Evolutionary conservation across 2,888 invertebrate genomes (phyloP).

Genomic region (Polylopha cassiicola): DNA sequence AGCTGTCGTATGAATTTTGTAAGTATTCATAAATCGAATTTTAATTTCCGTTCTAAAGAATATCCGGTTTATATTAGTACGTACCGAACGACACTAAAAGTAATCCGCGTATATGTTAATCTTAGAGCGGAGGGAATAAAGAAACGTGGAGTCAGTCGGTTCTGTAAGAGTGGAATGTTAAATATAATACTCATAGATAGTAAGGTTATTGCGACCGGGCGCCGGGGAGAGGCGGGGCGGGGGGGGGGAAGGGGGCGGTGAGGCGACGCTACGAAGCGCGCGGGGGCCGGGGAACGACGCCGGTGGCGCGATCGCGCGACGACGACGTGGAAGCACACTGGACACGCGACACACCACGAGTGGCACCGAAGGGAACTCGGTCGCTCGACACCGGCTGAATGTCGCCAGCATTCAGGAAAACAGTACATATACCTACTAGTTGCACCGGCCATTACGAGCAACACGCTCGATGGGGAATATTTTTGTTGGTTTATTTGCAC

Average conservation of each 20-base stretch:
- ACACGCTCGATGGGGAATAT: too few relatives aligned
- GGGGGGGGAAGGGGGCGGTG: conserved; percentile 45
- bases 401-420: conserved; percentile 21
- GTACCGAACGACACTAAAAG: neutral
- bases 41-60: too few relatives aligned
- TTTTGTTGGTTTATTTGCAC: too few relatives aligned
- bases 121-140: conserved; percentile 24
- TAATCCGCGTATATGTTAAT: conserved; percentile 7
- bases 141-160: conserved; percentile 19
- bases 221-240: conserved; percentile 29
- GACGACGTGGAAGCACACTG: conserved; percentile 72
- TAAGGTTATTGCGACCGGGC: conserved; percentile 26
- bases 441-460: neutral
- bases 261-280: conserved; percentile 33
- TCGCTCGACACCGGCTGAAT: too few relatives aligned
- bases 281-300: conserved; percentile 37
- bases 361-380: conserved; percentile 39
- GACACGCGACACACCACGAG: conserved; percentile 69
- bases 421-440: conserved; percentile 3
- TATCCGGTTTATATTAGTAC: neutral
- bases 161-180: conserved; percentile 14
- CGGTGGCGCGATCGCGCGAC: conserved; percentile 71
- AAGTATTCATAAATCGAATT: too few relatives aligned
- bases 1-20: too few relatives aligned
- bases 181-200: conserved; percentile 20